Conservation (phyloP, 2,113 vertebrate genomes). For the Tringa solitaria region DNA sequence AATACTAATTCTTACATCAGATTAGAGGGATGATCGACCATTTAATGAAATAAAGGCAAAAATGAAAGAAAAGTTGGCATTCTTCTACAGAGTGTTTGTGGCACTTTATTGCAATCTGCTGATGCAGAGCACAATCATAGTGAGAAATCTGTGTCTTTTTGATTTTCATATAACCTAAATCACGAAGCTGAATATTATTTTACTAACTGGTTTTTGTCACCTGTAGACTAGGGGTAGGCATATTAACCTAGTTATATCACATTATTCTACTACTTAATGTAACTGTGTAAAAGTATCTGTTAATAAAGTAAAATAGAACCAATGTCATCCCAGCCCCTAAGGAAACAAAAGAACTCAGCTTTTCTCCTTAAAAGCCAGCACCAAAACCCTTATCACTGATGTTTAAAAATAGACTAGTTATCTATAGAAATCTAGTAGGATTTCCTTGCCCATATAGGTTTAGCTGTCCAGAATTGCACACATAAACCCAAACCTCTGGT, state of each 20-base stretch:
- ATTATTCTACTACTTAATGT: not conserved
- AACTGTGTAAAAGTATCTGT: not conserved
- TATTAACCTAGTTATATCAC: not conserved
- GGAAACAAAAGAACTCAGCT: not conserved
- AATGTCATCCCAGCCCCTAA: not conserved
- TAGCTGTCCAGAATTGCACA: not conserved
- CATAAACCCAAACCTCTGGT: not conserved
- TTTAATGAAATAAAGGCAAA: slow-evolving; percentile 10
- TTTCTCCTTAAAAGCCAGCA: not conserved
- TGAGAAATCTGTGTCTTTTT: not conserved
- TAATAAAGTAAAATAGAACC: not conserved
- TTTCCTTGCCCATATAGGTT: not conserved
- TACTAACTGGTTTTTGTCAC: not conserved
- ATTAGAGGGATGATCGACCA: not conserved
- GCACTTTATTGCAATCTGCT: not conserved
- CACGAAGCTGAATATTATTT: not conserved
- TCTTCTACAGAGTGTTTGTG: not conserved
- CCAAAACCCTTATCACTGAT: not conserved
- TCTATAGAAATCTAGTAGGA: not conserved
- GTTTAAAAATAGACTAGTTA: not conserved
- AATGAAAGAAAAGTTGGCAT: not conserved
- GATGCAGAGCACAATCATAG: not conserved
- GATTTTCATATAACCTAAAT: not conserved
- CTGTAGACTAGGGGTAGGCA: not conserved
- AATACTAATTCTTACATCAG: not conserved